phyloP scores from a whole-genome alignment of 2,113 vertebrate genomes.

The Oostethus manadensis region DNA sequence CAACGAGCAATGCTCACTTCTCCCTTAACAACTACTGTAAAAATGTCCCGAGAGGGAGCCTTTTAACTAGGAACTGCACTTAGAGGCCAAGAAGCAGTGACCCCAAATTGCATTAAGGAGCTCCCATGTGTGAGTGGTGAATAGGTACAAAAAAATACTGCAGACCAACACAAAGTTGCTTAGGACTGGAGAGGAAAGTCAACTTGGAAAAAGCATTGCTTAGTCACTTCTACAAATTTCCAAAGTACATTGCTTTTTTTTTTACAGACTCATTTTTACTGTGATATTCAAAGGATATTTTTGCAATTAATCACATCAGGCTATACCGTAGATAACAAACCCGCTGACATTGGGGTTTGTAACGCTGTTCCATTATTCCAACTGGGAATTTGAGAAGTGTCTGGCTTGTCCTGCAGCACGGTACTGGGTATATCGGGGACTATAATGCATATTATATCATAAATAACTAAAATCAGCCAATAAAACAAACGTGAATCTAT shows the following conservation, averaged over 20 bases:
- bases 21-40: conserved; percentile 31
- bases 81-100: conserved; percentile 6
- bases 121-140: conserved; percentile 38
- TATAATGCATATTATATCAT: no score
- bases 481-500: no score
- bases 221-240: neutral
- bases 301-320: neutral
- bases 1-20: conserved; percentile 31
- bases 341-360: no score
- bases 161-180: neutral
- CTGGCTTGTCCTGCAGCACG: no score
- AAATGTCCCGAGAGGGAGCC: conserved; percentile 16
- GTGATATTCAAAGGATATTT: conserved; percentile 5
- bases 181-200: conserved; percentile 1
- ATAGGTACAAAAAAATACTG: neutral
- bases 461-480: no score
- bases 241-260: neutral
- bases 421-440: no score
- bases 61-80: conserved; percentile 11
- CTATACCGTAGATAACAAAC: neutral
- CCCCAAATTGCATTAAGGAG: conserved; percentile 10
- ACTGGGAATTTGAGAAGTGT: no score
- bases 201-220: neutral
- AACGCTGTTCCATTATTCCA: no score
- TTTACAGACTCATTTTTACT: neutral